phyloP scores from a whole-genome alignment of 37 sponge, comb jelly and placozoan genomes.

The Aplysina aerophoba region DNA sequence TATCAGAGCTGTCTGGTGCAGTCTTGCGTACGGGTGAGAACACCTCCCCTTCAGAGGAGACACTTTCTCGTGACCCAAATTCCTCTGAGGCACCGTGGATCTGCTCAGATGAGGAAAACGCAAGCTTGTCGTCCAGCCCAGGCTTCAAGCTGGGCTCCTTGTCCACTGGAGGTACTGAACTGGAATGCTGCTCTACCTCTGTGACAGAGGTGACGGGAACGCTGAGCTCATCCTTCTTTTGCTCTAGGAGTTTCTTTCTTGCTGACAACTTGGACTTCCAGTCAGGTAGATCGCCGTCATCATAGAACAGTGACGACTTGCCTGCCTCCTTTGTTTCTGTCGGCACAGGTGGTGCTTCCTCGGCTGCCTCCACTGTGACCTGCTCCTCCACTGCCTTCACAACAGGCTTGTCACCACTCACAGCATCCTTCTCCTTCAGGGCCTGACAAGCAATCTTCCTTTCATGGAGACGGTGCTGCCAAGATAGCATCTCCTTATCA shows the following conservation, averaged over 20 bases:
- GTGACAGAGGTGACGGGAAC: not conserved
- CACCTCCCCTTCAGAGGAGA: constrained; percentile 1
- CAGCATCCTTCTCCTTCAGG: not conserved
- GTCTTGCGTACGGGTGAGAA: not conserved
- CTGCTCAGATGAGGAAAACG: constrained; percentile 3
- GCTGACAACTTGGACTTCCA: not conserved
- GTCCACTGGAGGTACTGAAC: not conserved
- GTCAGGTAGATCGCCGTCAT: constrained; percentile 1
- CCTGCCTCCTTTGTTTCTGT: not conserved
- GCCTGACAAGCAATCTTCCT: not conserved
- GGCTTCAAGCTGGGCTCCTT: no score
- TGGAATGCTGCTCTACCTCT: not conserved
- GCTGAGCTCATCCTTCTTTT: constrained; percentile 29
- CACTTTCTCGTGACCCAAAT: no score
- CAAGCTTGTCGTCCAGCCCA: not conserved
- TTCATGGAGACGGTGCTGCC: constrained; percentile 15
- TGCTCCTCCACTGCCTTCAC: not conserved
- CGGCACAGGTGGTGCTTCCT: not conserved
- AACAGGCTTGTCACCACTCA: not conserved
- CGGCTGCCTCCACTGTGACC: not conserved
- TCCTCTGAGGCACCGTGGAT: no score
- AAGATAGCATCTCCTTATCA: not conserved
- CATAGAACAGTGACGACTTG: not conserved
- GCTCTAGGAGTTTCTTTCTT: constrained; percentile 6
- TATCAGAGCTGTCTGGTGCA: no score